Percentiles rank a stretch among this genome's conserved stretches.
phyloP scores from a whole-genome alignment of 2,113 vertebrate genomes.

The Reinhardtius hippoglossoides region DNA sequence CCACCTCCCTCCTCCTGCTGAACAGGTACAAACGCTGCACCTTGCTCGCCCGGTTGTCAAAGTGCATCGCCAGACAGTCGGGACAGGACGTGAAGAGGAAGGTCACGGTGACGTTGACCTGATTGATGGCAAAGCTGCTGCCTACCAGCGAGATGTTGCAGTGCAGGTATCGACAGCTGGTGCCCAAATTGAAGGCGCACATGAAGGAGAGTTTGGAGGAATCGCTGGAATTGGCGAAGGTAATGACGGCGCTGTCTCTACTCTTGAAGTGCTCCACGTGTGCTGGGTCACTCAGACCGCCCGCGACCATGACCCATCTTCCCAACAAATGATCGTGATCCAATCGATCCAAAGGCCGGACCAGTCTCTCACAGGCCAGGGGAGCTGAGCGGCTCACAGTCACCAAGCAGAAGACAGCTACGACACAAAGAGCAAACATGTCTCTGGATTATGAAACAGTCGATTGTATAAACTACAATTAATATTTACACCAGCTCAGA shows the following conservation, averaged over 20 bases:
- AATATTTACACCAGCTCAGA: background rate
- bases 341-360: slow-evolving; percentile 29
- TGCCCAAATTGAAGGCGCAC: background rate
- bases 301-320: slow-evolving; percentile 44
- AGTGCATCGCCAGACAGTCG: slow-evolving; percentile 49
- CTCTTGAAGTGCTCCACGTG: slow-evolving; percentile 2
- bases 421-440: slow-evolving; percentile 7
- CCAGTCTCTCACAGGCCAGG: slow-evolving; percentile 42
- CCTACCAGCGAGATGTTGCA: slow-evolving; percentile 40
- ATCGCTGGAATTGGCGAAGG: slow-evolving; percentile 8
- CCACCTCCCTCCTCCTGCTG: slow-evolving; percentile 56
- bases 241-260: slow-evolving; percentile 14
- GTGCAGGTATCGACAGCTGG: background rate
- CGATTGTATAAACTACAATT: background rate
- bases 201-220: background rate
- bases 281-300: slow-evolving; percentile 14
- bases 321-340: slow-evolving; percentile 38
- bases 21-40: slow-evolving; percentile 35
- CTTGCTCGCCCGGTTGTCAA: background rate
- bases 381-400: slow-evolving; percentile 34
- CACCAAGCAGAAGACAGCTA: slow-evolving; percentile 15
- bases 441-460: background rate
- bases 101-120: background rate
- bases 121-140: slow-evolving; percentile 23
- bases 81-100: slow-evolving; percentile 45